These are phyloP conservation scores for Diglossa brunneiventris DNA, from an alignment of 2,113 vertebrate genomes.

Conservation along the genomic window DNA sequence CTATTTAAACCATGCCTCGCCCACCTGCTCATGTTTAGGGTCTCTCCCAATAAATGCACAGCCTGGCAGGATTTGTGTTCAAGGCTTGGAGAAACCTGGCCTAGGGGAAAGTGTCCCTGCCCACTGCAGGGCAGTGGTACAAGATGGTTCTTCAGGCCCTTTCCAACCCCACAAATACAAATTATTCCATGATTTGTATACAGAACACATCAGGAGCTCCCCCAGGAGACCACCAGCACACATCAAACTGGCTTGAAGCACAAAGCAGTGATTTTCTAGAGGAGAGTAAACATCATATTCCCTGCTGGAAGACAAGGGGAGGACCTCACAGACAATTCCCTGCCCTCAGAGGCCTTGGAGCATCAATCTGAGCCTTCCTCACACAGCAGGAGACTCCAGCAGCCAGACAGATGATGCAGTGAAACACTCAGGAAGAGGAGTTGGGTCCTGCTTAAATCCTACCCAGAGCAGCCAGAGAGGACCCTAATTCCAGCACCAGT, in stretches of 20 bases:
- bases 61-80: background rate
- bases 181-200: background rate
- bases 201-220: background rate
- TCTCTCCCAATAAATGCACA: background rate
- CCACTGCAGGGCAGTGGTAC: background rate
- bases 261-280: fast-evolving
- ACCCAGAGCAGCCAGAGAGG: background rate
- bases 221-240: background rate
- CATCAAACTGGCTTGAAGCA: background rate
- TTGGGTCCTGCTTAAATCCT: background rate
- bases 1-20: background rate
- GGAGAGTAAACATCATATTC: background rate
- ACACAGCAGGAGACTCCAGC: background rate
- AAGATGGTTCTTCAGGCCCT: background rate
- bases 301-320: background rate
- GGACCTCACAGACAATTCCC: background rate
- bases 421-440: background rate
- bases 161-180: background rate
- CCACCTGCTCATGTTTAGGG: fast-evolving
- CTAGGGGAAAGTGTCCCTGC: background rate
- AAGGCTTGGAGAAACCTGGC: no score
- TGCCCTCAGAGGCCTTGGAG: background rate
- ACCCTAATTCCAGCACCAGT: background rate
- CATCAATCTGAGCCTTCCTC: background rate
- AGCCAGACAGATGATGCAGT: background rate